Evolutionary conservation across 2,797 vertebrate species (phyloP), one percentile per base, ranked within the genome.

Genomic region (Rhyacichthys aspro): DNA sequence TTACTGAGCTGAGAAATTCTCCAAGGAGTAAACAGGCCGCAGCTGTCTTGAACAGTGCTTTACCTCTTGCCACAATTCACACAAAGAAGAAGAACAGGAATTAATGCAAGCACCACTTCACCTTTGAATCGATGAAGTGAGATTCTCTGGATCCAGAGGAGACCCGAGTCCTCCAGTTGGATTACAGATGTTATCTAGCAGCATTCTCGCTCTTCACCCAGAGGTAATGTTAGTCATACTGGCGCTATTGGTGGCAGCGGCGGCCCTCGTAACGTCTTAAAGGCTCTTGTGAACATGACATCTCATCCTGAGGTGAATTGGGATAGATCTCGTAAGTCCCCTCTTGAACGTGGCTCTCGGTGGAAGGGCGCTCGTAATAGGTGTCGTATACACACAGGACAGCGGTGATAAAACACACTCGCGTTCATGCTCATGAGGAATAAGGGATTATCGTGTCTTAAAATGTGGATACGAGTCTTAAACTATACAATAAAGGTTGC

Each of bases 81-180:
- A 37, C 49, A 52, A 42, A 52, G 1, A 61, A 57, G 59, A 72
- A 78, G 72, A 74, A 46, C 57, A 64, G 55, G 76, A 85, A 87
- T 90, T 79, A 89, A 84, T 60, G 62, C 49, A 74, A 83, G 83
- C 41, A 69, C 74, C 81, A 74, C 86, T 86, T 79, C 61, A 81
- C 73, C 18, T 16, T 34, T 41, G 62, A 86, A 86, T 88, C 82
- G 72, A 85, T 84, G 66, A 78, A 65, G 9, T 36, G 44, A 76
- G 72, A 86, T 87, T 85, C 75, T 74, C 70, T 76, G 76, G 55
- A 82, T 79, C 76, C 75, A 37, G 76, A 70, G 65, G 73, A 88
- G 82, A 78, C 81, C 52, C 85, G 84, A 84, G 60, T 57, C 34
- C 59, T 71, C 63, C 76, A 73, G 76, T 79, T 76, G 74, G 43